Evolutionary conservation across 1,140 invertebrate genomes (phyloP), one percentile per base, ranked within the genome.

Genomic region (Bombus vancouverensis): DNA sequence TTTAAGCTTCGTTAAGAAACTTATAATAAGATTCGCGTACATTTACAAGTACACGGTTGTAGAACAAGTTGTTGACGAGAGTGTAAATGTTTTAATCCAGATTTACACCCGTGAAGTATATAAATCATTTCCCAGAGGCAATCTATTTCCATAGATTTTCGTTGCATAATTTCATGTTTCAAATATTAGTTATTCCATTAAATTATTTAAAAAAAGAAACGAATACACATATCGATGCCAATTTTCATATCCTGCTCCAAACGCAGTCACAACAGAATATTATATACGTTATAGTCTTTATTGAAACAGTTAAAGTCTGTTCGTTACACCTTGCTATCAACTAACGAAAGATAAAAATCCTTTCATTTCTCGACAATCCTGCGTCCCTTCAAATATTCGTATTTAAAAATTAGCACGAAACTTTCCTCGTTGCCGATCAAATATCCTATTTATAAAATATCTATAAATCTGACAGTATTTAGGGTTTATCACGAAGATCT

Each of bases 1-100:
- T 57, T 75, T 75, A 75, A 75, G 47, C 47, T 25, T 32, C 22
- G 47, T 75, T 75, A 75, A 75, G 73, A 57, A 75, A 75, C 22
- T 75, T 75, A 25, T 47, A 37, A 53, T 22, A 53, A 57, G 73
- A 75, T 42, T 71, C 28, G 28, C 28, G 39, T 28, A n/a, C 37
- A 42, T 42, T 37, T 28, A 71, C 37, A 42, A 22, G 34, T 3
- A 28, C 70, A 2, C 39, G 8, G 37, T 2, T n/a, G 37, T 71
- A 39, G 25, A 39, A 70, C 37, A 68, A 68, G 34, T 42, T 71
- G 39, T 37, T 53, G 1, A 12, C 1, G 13, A 28, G 42, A n/a
- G 68, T 37, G 32, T 47, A 53, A 81, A 71, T 57, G 62, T 57
- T 77, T 59, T n/a, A 73, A 72, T 81, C 18, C 18, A 3, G 18